Percentiles rank a stretch among this genome's conserved stretches.
Conservation (phyloP, 2,113 vertebrate genomes). For the Syrmaticus mikado region DNA sequence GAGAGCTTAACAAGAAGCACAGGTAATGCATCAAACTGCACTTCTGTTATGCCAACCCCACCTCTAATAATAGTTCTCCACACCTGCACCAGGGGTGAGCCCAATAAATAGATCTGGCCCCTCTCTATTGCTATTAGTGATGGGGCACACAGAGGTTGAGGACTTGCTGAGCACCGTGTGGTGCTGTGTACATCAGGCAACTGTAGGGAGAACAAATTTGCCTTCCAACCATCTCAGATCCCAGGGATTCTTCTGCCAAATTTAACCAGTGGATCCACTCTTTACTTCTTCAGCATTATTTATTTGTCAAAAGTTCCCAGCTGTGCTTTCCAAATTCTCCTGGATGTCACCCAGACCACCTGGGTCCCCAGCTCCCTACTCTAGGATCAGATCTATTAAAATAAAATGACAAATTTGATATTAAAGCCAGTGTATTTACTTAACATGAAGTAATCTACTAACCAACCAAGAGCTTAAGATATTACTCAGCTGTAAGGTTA, state of each 20-base stretch:
- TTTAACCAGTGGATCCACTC: neutral
- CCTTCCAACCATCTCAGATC: neutral
- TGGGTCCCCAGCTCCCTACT: neutral
- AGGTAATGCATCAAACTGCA: neutral
- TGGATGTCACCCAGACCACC: neutral
- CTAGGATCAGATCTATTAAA: neutral
- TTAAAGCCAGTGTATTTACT: neutral
- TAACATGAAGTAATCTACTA: neutral
- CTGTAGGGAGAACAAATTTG: neutral
- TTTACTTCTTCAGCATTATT: neutral
- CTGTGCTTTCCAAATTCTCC: neutral
- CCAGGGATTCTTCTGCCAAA: neutral
- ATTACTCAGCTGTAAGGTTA: neutral
- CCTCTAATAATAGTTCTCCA: neutral
- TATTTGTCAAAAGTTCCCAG: neutral
- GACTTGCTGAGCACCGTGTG: neutral
- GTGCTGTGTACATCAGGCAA: neutral
- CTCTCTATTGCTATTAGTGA: neutral
- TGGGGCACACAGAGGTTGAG: neutral
- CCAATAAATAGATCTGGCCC: neutral
- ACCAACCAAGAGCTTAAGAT: neutral
- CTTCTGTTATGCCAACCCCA: neutral
- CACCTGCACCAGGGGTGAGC: neutral
- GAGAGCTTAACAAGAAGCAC: conserved; percentile 34
- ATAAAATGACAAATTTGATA: neutral